Evolutionary conservation across 2,113 vertebrate genomes (phyloP), one percentile per base, ranked within the genome.

Genomic region (Leptocoma aspasia): DNA sequence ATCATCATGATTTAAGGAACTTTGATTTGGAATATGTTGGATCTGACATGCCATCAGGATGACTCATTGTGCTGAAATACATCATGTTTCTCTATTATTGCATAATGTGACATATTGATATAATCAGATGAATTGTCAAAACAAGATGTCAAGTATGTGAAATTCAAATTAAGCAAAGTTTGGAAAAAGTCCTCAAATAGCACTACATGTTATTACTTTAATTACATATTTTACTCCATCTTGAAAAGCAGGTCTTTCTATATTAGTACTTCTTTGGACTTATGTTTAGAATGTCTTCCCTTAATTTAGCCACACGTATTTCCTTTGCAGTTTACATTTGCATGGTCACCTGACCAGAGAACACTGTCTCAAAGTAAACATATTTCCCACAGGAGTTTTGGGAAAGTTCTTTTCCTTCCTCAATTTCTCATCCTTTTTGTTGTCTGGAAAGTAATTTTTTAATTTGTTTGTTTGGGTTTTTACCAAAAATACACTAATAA

Each of bases 81-180:
- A 82, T 91, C 85, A 68, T 90, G 73, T 89, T 97, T 94, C 87
- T 4, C 95, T 93, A 94, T 93, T 96, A 94, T 92, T 95, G 90
- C 91, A 94, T 94, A 95, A 96, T 86, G 91, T 96, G 96, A 93
- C 92, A 93, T 95, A 96, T 78, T 96, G 87, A 94, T 92, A 91
- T 87, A 94, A 95, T 80, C 91, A 95, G 80, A 92, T 72, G 82
- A 92, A 93, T 91, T 96, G 95, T 96, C 92, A 97, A 96, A 97
- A 95, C 82, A 94, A 92, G 56, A 81, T 94, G 96, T 97, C 94
- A 97, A 92, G 83, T 82, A 86, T 53, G 31, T 92, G 79, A 94
- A 95, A 95, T 79, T 95, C 90, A 92, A 91, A 94, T 57, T 78
- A 89, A 95, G 49, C 39, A 92, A 97, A 94, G 75, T 96, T 97